Percentiles rank a stretch among this genome's conserved stretches.
Evolutionary conservation across 2,888 invertebrate genomes (phyloP).

Genomic region (Busseola fusca): DNA sequence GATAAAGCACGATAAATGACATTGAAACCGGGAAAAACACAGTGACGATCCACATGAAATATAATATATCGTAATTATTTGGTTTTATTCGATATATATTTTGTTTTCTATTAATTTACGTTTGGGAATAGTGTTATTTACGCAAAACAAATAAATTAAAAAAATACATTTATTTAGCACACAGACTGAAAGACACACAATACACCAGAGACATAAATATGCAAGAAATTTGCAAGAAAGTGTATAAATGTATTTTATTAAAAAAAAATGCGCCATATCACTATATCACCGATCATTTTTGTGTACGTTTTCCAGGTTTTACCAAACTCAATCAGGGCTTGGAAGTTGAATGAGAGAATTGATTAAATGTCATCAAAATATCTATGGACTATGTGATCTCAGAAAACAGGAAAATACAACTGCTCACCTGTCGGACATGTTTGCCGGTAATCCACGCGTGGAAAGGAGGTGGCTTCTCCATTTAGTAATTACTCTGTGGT

Average conservation of each 20-base stretch:
- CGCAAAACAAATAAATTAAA: too few relatives aligned
- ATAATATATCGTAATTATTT: background rate
- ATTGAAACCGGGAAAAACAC: background rate
- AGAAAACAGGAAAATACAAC: background rate
- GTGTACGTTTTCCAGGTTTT: background rate
- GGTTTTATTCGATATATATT: background rate
- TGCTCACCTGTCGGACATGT: background rate
- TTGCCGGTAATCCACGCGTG: background rate
- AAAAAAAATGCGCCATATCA: background rate
- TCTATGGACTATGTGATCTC: background rate
- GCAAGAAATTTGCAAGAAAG: too few relatives aligned
- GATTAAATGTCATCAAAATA: background rate
- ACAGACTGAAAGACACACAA: too few relatives aligned
- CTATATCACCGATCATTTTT: background rate
- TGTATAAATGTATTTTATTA: too few relatives aligned
- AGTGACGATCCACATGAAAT: background rate
- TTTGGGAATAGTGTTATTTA: background rate
- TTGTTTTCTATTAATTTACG: background rate
- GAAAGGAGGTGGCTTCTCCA: conserved; percentile 6
- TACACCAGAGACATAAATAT: too few relatives aligned
- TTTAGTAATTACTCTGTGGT: conserved; percentile 33
- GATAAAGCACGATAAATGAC: background rate
- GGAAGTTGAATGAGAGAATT: background rate
- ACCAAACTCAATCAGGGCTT: background rate
- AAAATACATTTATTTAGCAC: too few relatives aligned